Percentiles rank a stretch among this genome's conserved stretches.
Conservation (phyloP, 2,888 invertebrate species). For the Marasmarcha lunaedactyla region DNA sequence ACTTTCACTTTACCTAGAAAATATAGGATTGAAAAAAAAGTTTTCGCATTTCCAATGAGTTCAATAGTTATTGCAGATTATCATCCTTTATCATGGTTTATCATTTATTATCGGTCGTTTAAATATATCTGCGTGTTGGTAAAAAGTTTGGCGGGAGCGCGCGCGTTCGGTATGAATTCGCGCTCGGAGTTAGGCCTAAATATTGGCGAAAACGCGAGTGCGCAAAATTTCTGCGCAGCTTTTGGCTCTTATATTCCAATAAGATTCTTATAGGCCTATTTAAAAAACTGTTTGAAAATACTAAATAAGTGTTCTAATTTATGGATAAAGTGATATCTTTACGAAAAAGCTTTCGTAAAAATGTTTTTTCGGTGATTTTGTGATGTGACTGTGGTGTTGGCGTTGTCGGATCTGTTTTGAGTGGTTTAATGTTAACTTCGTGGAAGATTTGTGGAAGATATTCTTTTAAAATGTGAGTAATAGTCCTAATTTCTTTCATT, state of each 20-base stretch:
- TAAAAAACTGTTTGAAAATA: slow-evolving; percentile 25
- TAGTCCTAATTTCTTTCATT: too few species aligned
- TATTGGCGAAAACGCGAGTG: slow-evolving; percentile 28
- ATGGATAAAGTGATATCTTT: slow-evolving; percentile 29
- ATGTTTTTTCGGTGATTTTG: slow-evolving; percentile 29
- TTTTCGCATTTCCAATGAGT: slow-evolving; percentile 3
- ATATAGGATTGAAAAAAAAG: not conserved
- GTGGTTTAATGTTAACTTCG: slow-evolving; percentile 10
- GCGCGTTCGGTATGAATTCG: slow-evolving; percentile 18
- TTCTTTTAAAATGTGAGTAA: too few species aligned
- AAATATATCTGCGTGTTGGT: not conserved
- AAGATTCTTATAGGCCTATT: slow-evolving; percentile 68
- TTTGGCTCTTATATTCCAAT: slow-evolving; percentile 33
- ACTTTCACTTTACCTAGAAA: not conserved
- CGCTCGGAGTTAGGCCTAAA: slow-evolving; percentile 46
- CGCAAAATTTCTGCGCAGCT: slow-evolving; percentile 53
- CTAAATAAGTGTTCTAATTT: slow-evolving; percentile 23
- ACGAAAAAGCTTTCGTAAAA: slow-evolving; percentile 19
- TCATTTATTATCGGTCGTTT: slow-evolving; percentile 7
- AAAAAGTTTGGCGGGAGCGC: slow-evolving; percentile 4
- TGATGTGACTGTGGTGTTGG: slow-evolving; percentile 31
- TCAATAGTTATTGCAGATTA: slow-evolving; percentile 6
- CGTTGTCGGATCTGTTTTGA: slow-evolving; percentile 15
- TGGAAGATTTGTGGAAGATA: too few species aligned
- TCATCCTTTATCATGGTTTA: slow-evolving; percentile 6